Base-by-base conservation (phyloP, 2,797 vertebrate species). In the Glyptemys insculpta region DNA sequence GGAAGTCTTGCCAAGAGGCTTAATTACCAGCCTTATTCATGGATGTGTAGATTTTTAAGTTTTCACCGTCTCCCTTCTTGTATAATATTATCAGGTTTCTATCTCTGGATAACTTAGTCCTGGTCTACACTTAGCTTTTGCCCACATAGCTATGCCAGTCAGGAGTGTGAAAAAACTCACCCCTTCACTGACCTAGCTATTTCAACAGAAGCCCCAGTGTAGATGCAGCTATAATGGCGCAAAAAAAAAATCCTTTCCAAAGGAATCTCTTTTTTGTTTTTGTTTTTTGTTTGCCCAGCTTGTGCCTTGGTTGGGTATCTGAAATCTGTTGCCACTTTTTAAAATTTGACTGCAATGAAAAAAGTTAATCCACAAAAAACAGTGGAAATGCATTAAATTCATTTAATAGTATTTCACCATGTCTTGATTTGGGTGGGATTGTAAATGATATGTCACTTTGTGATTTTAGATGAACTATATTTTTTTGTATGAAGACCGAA, bases 1-100 rank as follows among this genome's bases (percentile, higher is more conserved):
- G 86, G 54, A 90, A 94, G 83, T 81, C 94, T 97, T 96, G 91
- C 94, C 92, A 93, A 91, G 89, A 97, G 94, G 89, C 97, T 92
- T 89, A 97, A 97, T 95, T 49, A 23, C 74, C 74, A 78, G 44
- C 49, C 5, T 15, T 27, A 78, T 78, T 78, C 14, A 49, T 47
- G 7, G 25, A 31, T 44, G 12, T 78, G 44, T 7, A 49, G 44
- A 49, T 47, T 41, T 72, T 78, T 47, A 78, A 47, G 27, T 72
- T 72, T 72, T 12, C 37, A 72, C 8, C 37, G 5, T 85, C 83
- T 96, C 95, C 87, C 94, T 94, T 81, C 83, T 68, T 93, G 59
- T 84, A 65, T 21, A 12, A 76, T 95, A 93, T 96, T 95, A 94
- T 94, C 95, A 78, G 93, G 81, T 72, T 72, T 72, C 93, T 94